These are phyloP conservation scores for Gopherus flavomarginatus DNA, from an alignment of 2,113 vertebrate genomes.

Conservation along the genomic window DNA sequence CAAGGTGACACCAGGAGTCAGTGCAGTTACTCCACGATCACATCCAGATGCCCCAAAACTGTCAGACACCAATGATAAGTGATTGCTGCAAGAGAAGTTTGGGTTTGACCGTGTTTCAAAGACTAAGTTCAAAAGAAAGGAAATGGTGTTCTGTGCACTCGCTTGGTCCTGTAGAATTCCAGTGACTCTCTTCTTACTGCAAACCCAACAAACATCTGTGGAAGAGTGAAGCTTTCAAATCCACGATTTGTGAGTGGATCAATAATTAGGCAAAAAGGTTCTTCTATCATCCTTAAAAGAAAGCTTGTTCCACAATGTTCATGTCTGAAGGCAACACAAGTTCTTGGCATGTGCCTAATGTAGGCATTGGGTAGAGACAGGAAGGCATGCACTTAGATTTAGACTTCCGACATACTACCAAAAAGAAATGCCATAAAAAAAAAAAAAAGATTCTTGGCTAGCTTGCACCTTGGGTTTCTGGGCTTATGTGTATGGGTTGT, in stretches of 20 bases:
- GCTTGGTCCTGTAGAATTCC: background rate
- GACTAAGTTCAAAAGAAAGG: background rate
- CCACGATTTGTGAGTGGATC: background rate
- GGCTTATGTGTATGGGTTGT: constrained; percentile 64
- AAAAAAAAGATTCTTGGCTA: constrained; percentile 20
- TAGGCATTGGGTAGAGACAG: background rate
- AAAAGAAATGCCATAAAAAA: background rate
- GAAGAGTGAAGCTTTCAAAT: background rate
- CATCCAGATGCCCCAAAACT: background rate
- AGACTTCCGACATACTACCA: background rate
- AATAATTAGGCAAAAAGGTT: background rate
- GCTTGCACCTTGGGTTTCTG: constrained; percentile 40
- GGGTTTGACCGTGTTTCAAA: background rate
- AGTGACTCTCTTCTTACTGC: background rate
- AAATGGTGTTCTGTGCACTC: background rate
- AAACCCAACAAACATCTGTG: background rate
- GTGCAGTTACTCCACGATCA: background rate
- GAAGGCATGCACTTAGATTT: background rate
- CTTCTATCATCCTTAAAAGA: background rate
- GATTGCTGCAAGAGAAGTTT: background rate
- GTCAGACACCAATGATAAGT: background rate
- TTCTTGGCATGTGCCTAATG: background rate
- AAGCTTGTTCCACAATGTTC: accelerated
- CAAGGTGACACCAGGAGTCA: background rate
- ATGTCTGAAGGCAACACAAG: accelerated